Conservation (phyloP, 2,113 vertebrate species). For the Scomber scombrus region DNA sequence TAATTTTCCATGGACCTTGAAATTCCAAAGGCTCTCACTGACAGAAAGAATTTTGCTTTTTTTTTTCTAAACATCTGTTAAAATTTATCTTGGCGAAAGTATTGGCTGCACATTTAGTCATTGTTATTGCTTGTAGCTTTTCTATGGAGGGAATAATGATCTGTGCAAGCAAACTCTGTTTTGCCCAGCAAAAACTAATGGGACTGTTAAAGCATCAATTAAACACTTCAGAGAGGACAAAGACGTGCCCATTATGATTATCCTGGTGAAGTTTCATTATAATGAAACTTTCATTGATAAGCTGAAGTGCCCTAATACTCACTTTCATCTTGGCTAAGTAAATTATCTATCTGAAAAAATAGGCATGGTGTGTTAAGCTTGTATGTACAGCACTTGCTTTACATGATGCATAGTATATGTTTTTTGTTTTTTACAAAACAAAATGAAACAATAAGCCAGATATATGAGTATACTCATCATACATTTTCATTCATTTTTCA, state of each 20-base stretch:
- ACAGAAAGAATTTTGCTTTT: conserved; percentile 45
- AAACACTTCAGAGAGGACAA: conserved; percentile 40
- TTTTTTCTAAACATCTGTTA: conserved; percentile 68
- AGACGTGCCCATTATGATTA: not conserved
- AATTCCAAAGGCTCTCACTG: conserved; percentile 63
- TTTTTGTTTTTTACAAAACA: not conserved
- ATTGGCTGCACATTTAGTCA: conserved; percentile 50
- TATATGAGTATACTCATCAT: too few species aligned
- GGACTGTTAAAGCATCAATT: conserved; percentile 53
- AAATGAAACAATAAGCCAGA: not conserved
- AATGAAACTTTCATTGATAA: not conserved
- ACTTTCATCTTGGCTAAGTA: conserved; percentile 2
- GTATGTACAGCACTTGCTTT: not conserved
- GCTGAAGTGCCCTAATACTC: not conserved
- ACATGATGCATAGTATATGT: not conserved
- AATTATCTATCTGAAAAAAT: too few species aligned
- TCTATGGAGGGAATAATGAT: conserved; percentile 40
- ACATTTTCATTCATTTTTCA: too few species aligned
- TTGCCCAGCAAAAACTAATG: conserved; percentile 11
- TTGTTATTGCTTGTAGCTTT: conserved; percentile 57
- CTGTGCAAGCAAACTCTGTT: conserved; percentile 42
- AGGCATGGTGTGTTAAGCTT: not conserved
- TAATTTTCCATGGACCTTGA: conserved; percentile 49
- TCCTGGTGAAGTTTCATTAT: not conserved
- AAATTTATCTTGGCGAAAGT: conserved; percentile 65